Evolutionary conservation across 2,113 vertebrate species (phyloP).

Genomic region (Alosa alosa): DNA sequence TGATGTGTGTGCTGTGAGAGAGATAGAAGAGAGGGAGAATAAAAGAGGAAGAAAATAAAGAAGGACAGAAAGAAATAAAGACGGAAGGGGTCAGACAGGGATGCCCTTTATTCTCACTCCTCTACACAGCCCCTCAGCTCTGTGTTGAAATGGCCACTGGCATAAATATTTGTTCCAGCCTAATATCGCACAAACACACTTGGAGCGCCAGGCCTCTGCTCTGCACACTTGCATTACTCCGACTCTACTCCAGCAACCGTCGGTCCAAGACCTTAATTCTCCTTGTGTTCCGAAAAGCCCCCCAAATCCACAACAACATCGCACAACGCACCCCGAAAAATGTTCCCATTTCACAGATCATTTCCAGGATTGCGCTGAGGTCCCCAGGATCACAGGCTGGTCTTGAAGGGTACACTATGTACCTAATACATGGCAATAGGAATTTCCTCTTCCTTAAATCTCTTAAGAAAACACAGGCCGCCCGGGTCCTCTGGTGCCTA

Average conservation of each 20-base stretch:
- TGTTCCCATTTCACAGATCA: not conserved
- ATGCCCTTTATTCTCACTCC: conserved; percentile 9
- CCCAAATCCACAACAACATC: not conserved
- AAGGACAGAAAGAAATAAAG: not conserved
- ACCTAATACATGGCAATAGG: conserved; percentile 10
- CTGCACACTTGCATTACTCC: not conserved
- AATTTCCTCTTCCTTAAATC: conserved; percentile 13
- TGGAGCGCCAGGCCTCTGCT: conserved; percentile 18
- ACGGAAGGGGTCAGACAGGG: conserved; percentile 22
- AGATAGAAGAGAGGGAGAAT: not conserved
- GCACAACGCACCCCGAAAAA: not conserved
- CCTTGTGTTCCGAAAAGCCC: not conserved
- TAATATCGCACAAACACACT: conserved; percentile 40
- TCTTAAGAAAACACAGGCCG: conserved; percentile 9
- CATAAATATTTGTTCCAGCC: conserved; percentile 45
- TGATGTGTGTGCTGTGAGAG: conserved; percentile 28
- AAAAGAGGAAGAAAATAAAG: not conserved
- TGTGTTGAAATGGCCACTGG: conserved; percentile 34
- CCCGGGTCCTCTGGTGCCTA: not conserved
- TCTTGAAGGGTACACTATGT: conserved; percentile 15
- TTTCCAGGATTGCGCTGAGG: not conserved
- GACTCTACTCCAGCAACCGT: not conserved
- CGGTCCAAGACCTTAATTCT: not conserved
- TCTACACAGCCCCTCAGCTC: conserved; percentile 19
- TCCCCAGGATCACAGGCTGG: conserved; percentile 13